Percentiles rank a stretch among this genome's conserved stretches.
Evolutionary conservation across 2,888 invertebrate genomes (phyloP).

Genomic region (Hemaris fuciformis): DNA sequence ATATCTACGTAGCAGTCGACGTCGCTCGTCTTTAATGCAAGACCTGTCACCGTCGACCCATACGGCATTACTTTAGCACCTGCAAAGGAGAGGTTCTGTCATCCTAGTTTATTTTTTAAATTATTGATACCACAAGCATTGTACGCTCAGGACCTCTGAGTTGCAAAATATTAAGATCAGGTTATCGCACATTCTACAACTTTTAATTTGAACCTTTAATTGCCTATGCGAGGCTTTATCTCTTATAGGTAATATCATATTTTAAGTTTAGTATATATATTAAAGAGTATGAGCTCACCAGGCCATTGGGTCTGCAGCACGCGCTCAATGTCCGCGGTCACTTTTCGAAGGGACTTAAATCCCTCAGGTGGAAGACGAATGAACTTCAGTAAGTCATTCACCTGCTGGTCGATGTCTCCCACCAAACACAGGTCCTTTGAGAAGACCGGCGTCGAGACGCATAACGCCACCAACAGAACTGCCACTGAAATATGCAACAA

Average conservation of each 20-base stretch:
- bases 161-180: no score
- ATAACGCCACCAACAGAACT: neutral
- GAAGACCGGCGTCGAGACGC: neutral
- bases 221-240: no score
- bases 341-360: neutral
- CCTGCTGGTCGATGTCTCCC: neutral
- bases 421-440: neutral
- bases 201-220: no score
- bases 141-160: no score
- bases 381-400: neutral
- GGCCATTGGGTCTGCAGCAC: neutral
- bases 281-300: neutral
- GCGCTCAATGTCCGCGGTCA: constrained; percentile 7
- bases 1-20: constrained; percentile 26
- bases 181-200: no score
- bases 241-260: no score
- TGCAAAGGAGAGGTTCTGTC: constrained; percentile 15
- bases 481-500: neutral
- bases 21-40: constrained; percentile 30
- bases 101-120: neutral
- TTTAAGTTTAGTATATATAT: no score
- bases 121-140: no score
- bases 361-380: constrained; percentile 5
- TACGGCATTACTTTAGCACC: constrained; percentile 22
- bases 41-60: constrained; percentile 31